Evolutionary conservation across 2,113 vertebrate genomes (phyloP).

Genomic region (pig (Sus scrofa)): DNA sequence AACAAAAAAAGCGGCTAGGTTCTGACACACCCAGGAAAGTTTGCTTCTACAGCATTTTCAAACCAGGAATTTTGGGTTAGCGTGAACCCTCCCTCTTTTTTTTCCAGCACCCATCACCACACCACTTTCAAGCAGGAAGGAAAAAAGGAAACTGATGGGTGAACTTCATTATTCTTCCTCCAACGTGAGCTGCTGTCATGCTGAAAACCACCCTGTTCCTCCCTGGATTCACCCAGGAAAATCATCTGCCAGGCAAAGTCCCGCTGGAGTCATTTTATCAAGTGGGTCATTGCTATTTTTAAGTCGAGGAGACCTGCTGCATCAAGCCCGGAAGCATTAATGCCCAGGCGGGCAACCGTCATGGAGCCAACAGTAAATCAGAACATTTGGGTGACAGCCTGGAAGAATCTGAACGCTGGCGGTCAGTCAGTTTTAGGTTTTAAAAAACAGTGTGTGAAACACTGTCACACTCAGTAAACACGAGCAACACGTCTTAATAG

Average conservation of each 20-base stretch:
- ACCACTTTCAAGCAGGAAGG: conserved; percentile 30
- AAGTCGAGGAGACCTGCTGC: background rate
- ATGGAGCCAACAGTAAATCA: background rate
- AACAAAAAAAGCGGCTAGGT: conserved; percentile 3
- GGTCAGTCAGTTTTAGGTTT: background rate
- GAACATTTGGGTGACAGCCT: conserved; percentile 14
- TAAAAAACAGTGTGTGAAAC: background rate
- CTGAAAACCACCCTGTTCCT: background rate
- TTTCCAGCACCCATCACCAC: background rate
- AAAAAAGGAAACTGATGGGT: background rate
- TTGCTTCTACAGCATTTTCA: conserved; percentile 70
- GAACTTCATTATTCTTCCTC: background rate
- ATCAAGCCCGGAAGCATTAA: background rate
- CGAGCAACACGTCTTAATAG: background rate
- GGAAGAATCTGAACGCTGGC: background rate
- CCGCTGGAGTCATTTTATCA: background rate
- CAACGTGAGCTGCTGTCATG: background rate
- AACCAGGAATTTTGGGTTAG: conserved; percentile 7
- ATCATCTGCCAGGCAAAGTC: background rate
- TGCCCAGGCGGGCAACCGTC: background rate
- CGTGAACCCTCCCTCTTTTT: background rate
- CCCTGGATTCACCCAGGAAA: background rate
- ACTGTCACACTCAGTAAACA: background rate
- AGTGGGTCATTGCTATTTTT: background rate
- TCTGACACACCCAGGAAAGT: conserved; percentile 62